Conservation (phyloP, 2,113 vertebrate species). For the Aix galericulata region DNA sequence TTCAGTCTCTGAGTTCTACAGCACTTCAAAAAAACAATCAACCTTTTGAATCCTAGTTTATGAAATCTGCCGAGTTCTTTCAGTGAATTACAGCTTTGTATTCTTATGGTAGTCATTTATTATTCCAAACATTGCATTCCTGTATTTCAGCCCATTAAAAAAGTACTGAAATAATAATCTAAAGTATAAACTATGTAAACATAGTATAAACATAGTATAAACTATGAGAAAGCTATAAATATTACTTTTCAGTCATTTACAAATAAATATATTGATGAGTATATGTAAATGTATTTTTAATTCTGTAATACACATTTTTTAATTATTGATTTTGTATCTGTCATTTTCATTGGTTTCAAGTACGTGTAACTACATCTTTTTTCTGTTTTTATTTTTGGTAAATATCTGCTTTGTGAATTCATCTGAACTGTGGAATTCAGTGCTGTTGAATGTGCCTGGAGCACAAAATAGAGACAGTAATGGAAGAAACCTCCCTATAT, state of each 20-base stretch:
- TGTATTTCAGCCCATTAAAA: background rate
- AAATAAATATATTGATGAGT: conserved; percentile 6
- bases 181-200: background rate
- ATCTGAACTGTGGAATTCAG: conserved; percentile 63
- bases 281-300: background rate
- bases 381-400: conserved; percentile 5
- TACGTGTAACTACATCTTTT: background rate
- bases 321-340: conserved; percentile 19
- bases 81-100: conserved; percentile 11
- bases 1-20: background rate
- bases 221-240: background rate
- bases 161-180: conserved; percentile 25
- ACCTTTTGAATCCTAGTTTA: background rate
- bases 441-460: conserved; percentile 7
- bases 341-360: background rate
- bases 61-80: background rate
- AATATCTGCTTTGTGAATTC: conserved; percentile 26
- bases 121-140: background rate
- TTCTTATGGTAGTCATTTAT: background rate
- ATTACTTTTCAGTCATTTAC: background rate
- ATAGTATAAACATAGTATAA: background rate
- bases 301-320: background rate
- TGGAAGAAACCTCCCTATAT: background rate
- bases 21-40: conserved; percentile 11
- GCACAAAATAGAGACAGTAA: background rate